These are phyloP conservation scores for Drosophila triauraria DNA, from an alignment of 1,140 invertebrate genomes.

Conservation along the genomic window DNA sequence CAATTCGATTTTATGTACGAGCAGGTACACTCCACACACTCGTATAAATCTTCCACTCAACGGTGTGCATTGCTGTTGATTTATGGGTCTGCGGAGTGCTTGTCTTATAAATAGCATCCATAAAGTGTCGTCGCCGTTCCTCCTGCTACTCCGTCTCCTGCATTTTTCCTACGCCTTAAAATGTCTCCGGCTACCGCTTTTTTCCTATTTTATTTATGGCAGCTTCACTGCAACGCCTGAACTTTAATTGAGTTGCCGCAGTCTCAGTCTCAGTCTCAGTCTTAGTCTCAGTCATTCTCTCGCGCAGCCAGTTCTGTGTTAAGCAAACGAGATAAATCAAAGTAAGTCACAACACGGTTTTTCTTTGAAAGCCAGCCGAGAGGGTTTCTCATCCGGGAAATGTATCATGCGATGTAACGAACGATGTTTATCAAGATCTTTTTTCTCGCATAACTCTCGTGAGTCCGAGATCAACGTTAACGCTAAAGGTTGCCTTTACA, in stretches of 20 bases:
- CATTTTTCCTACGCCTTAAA: slow-evolving; percentile 6
- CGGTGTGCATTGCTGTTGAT: slow-evolving; percentile 16
- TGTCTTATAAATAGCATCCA: slow-evolving; percentile 42
- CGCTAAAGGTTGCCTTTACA: too few relatives aligned
- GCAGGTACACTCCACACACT: slow-evolving; percentile 24
- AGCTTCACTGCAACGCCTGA: slow-evolving; percentile 24
- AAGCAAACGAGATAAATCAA: slow-evolving; percentile 23
- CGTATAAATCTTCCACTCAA: slow-evolving; percentile 60
- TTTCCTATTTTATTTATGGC: slow-evolving; percentile 28
- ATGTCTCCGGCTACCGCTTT: slow-evolving; percentile 29
- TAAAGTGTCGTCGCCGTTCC: slow-evolving; percentile 22
- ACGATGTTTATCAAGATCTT: background rate
- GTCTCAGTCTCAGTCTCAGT: background rate
- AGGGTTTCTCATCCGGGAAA: slow-evolving; percentile 13
- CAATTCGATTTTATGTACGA: slow-evolving; percentile 55
- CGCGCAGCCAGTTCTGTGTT: background rate
- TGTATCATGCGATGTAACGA: background rate
- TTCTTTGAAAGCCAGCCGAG: background rate
- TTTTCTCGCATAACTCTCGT: background rate
- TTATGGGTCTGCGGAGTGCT: slow-evolving; percentile 28
- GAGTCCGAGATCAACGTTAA: background rate
- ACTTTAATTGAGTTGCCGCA: slow-evolving; percentile 37
- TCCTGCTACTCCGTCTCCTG: background rate
- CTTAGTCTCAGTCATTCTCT: background rate
- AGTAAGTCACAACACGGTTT: slow-evolving; percentile 20